These are phyloP conservation scores for Drosophila pallidifrons DNA, from an alignment of 1,140 invertebrate genomes.

Conservation along the genomic window DNA sequence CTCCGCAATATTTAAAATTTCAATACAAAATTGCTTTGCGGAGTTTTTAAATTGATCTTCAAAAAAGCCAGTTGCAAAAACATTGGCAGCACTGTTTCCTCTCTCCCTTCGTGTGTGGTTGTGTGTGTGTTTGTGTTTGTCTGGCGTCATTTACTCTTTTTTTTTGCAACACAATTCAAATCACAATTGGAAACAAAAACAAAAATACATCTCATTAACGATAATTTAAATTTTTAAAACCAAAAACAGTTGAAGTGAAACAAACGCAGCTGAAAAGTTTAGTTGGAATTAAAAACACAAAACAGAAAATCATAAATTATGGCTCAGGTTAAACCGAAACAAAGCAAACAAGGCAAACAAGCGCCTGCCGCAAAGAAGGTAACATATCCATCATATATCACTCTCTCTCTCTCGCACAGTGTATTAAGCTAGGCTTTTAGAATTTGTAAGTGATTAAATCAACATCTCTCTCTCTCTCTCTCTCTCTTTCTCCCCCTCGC, in stretches of 20 bases:
- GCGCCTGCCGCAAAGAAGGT: constrained; percentile 74
- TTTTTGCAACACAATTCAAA: constrained; percentile 25
- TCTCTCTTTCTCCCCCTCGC: not conserved
- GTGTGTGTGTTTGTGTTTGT: not conserved
- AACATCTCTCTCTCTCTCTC: constrained; percentile 8
- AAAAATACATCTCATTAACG: constrained; percentile 20
- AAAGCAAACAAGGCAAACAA: constrained; percentile 83
- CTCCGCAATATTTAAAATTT: too few species aligned
- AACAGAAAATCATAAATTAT: constrained; percentile 47
- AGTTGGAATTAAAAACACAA: constrained; percentile 56
- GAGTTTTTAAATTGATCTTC: too few species aligned
- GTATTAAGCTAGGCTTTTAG: constrained; percentile 1
- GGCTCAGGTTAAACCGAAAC: constrained; percentile 84
- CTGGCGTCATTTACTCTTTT: constrained; percentile 9
- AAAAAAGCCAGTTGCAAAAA: too few species aligned
- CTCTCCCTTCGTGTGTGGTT: not conserved
- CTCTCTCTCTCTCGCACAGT: not conserved
- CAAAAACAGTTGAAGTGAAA: constrained; percentile 49
- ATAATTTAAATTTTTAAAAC: constrained; percentile 43
- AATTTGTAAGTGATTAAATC: constrained; percentile 2
- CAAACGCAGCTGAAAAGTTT: constrained; percentile 63
- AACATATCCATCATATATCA: constrained; percentile 22
- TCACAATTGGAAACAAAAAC: constrained; percentile 9
- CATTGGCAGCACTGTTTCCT: not conserved
- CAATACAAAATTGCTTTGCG: too few species aligned